phyloP scores from a whole-genome alignment of 2,113 vertebrate species.

The Phoxinus phoxinus region DNA sequence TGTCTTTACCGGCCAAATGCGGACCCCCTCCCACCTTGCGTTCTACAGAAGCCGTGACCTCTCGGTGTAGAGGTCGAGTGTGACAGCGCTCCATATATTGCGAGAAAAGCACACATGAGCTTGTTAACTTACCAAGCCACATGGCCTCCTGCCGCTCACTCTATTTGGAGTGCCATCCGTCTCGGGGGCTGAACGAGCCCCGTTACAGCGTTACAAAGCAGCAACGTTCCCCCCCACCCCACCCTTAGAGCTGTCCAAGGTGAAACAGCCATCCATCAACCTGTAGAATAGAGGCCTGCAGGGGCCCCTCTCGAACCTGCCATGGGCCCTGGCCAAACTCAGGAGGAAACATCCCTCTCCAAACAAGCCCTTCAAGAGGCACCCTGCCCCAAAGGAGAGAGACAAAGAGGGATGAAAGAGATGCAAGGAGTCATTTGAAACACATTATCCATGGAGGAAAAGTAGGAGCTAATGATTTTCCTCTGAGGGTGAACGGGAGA shows the following conservation, averaged over 20 bases:
- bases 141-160: background rate
- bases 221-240: background rate
- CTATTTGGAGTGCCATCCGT: constrained; percentile 32
- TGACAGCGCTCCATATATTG: constrained; percentile 20
- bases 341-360: constrained; percentile 42
- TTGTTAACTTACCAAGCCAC: constrained; percentile 37
- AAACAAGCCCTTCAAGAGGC: constrained; percentile 36
- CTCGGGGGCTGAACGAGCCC: constrained; percentile 10
- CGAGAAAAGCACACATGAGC: constrained; percentile 46
- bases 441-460: constrained; percentile 47
- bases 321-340: constrained; percentile 24
- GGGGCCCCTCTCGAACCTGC: constrained; percentile 36
- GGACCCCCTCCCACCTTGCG: constrained; percentile 10
- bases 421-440: constrained; percentile 43
- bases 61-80: constrained; percentile 5
- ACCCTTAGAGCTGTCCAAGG: constrained; percentile 11
- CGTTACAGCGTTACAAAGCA: background rate
- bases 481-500: background rate
- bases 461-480: constrained; percentile 32
- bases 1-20: constrained; percentile 41
- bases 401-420: constrained; percentile 31
- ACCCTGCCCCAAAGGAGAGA: constrained; percentile 34
- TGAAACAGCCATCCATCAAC: constrained; percentile 45
- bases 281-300: constrained; percentile 15
- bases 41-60: constrained; percentile 35